Base-by-base conservation (phyloP, 2,888 invertebrate genomes). In the Tromatobia lineatoria region DNA sequence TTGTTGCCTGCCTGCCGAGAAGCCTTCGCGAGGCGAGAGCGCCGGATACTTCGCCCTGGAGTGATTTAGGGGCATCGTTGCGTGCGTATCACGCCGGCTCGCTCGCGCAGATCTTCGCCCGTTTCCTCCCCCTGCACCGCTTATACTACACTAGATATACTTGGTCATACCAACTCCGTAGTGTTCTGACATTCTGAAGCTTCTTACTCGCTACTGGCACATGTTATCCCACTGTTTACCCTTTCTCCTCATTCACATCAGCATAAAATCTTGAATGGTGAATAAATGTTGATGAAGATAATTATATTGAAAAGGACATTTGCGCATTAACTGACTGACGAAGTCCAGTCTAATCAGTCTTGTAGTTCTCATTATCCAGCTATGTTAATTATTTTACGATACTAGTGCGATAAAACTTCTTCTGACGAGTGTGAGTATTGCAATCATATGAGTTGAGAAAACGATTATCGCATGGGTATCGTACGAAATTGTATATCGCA, bases 11-110 rank as follows among this genome's bases (percentile, higher is more conserved):
- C 69, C 64, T 61, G 57, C 15, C 79, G 64, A 11, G 64, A 80
- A 82, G 80, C 82, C 86, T 86, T 82, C 85, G 85, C 80, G 81
- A 83, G 74, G 79, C 83, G 77, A 82, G 80, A 80, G 83, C 78
- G 82, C 85, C 86, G 84, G 84, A 81, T 80, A 87, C 89, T 89
- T 88, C 88, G 90, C 81, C 87, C 89, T 79, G 79, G 87, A 89
- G 91, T 93, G 93, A 93, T 93, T 93, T 93, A 93, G 90, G 89
- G 90, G 88, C 90, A 89, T 93, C 91, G 92, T 92, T 92, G 91
- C 92, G 91, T 93, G 57, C 57, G 93, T 92, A 93, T 92, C 92
- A 91, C 91, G 91, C 91, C 90, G 89, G 86, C 88, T 87, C 89
- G 88, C 88, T 87, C 89, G 47, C 82, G 79, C 73, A 70, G 80